Base-by-base conservation (phyloP, 30 jellyfish, hydroid and myxozoan species). In the Phacellophora camtschatica region DNA sequence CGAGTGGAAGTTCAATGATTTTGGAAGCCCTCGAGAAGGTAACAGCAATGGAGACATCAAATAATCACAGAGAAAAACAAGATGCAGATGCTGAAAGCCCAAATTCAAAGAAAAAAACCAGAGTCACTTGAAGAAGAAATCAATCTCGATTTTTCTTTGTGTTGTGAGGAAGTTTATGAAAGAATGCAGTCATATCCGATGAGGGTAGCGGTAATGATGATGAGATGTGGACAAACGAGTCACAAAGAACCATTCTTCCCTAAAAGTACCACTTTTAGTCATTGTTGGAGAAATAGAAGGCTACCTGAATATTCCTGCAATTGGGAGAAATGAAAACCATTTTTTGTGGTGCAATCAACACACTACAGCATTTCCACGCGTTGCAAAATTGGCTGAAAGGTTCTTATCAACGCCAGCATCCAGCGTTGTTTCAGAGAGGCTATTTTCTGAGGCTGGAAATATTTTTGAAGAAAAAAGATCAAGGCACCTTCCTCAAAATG, bases 391-490 rank as follows among this genome's bases (percentile, higher is more conserved):
- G 10, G 91, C 51, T 30, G n/a, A 43, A 48, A 37, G 43, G 24
- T 65, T 19, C 5, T 31, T 31, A 58, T 57, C 23, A 10, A 30
- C 33, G 39, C 56, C 91, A 20, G 31, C 84, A 1, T 82, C 81
- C 9, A 67, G 68, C 53, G 94, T 54, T 23, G 32, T 23, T 25
- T 82, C 90, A 13, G 85, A 82, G 48, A 22, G 90, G 48, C 51
- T 82, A 29, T 82, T 68, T 48, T 56, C 89, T 1, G 90, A 80
- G 82, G 92, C 91, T 19, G 90, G 92, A 30, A 80, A 80, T 84
- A 80, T 80, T 53, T 69, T 71, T 31, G 82, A 69, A 39, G 90
- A 70, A 32, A 82, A 82, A 36, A 23, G 90, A 18, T 45, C 77
- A 8, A n/a, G 94, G 30, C 89, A 70, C 25, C 31, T 71, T n/a